A percentile compares a stretch with the other conserved stretches of the same genome.
Conservation (phyloP, 2,888 invertebrate genomes). For the Chrysolina haemoptera region DNA sequence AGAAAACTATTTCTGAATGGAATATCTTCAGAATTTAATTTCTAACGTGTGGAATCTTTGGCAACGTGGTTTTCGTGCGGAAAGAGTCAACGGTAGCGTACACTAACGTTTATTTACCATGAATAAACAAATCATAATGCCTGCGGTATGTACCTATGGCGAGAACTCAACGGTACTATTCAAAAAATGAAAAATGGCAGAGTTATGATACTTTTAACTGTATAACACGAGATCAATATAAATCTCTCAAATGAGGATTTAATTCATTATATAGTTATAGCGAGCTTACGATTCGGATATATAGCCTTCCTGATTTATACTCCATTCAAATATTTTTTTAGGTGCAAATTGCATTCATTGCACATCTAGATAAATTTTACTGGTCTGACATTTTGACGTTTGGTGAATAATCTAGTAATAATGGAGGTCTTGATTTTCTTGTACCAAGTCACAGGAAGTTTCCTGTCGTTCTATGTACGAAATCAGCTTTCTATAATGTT, state of each 20-base stretch:
- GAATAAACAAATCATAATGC: conserved; percentile 41
- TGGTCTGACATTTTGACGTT: too few relatives aligned
- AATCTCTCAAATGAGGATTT: background rate
- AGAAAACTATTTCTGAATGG: too few relatives aligned
- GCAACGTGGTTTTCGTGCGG: background rate
- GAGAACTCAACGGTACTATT: conserved; percentile 23
- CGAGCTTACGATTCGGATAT: background rate
- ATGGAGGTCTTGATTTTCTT: too few relatives aligned
- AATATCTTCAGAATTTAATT: background rate
- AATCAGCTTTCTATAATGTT: too few relatives aligned
- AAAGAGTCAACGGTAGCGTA: conserved; percentile 39
- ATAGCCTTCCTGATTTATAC: background rate
- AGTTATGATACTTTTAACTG: conserved; percentile 13
- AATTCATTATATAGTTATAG: background rate
- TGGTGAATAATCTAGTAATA: too few relatives aligned
- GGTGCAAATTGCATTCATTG: too few relatives aligned
- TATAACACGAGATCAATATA: conserved; percentile 5
- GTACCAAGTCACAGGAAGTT: too few relatives aligned
- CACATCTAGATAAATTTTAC: too few relatives aligned
- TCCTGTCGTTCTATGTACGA: too few relatives aligned
- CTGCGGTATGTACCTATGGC: conserved; percentile 22
- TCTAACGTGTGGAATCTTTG: conserved; percentile 3
- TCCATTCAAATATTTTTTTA: too few relatives aligned
- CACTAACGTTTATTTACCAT: conserved; percentile 39
- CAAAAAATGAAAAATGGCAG: background rate